A percentile compares a stretch with the other conserved stretches of the same genome.
Conservation (phyloP, 2,113 vertebrate genomes). For the Platysteira castanea region DNA sequence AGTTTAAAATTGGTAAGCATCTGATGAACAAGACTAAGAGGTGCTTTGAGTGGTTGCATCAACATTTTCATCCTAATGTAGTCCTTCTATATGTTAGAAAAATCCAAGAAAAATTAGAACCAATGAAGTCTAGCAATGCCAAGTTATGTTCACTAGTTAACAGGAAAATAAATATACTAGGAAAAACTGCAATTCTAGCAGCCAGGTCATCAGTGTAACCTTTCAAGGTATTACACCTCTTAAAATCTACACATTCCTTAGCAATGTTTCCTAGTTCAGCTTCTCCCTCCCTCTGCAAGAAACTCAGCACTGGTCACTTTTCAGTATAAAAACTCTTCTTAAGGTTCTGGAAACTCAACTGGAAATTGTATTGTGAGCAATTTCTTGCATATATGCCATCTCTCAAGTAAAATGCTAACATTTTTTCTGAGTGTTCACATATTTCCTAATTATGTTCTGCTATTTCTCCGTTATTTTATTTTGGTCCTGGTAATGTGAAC, state of each 20-base stretch:
- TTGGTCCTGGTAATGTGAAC: background rate
- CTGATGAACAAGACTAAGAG: background rate
- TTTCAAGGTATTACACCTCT: background rate
- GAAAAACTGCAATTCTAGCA: background rate
- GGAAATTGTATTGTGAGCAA: background rate
- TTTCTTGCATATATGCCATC: background rate
- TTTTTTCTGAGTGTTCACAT: background rate
- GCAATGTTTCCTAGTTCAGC: background rate
- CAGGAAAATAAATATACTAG: background rate
- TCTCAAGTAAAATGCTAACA: background rate
- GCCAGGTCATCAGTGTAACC: background rate
- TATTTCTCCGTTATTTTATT: background rate
- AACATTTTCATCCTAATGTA: background rate
- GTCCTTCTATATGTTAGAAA: background rate
- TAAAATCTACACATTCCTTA: background rate
- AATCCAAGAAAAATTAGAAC: background rate
- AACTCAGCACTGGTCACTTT: background rate
- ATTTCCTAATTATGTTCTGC: background rate
- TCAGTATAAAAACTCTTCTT: background rate
- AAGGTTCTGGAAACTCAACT: background rate
- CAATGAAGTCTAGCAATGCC: background rate
- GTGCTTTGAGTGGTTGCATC: background rate
- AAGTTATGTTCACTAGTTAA: background rate
- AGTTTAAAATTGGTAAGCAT: background rate
- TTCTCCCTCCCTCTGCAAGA: background rate